A percentile compares a stretch with the other conserved stretches of the same genome.
Evolutionary conservation across 2,888 invertebrate genomes (phyloP).

Genomic region (Syrphus vitripennis): DNA sequence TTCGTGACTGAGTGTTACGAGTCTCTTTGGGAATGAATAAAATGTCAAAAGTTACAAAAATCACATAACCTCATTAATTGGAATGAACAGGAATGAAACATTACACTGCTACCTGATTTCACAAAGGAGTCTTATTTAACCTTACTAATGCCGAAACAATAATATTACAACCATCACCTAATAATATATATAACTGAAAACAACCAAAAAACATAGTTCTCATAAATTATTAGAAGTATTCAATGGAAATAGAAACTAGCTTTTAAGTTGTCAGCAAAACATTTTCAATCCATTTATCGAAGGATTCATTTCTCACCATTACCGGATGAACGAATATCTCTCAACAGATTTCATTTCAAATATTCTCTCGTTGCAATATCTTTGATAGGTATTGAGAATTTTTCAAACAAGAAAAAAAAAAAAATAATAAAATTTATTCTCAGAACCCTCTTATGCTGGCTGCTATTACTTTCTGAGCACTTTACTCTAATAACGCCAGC

Average conservation of each 20-base stretch:
- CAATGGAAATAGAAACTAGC: background rate
- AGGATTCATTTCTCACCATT: constrained; percentile 46
- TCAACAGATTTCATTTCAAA: constrained; percentile 42
- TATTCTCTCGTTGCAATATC: constrained; percentile 48
- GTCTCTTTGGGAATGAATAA: too few species aligned
- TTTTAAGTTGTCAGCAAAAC: constrained; percentile 23
- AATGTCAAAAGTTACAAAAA: too few species aligned
- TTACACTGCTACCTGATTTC: too few species aligned
- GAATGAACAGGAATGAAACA: too few species aligned
- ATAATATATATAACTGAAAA: background rate
- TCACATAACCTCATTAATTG: too few species aligned
- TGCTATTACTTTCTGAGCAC: constrained; percentile 37
- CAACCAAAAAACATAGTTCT: background rate
- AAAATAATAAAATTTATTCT: background rate
- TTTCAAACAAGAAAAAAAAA: background rate
- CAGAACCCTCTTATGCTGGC: background rate
- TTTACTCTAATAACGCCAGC: constrained; percentile 36
- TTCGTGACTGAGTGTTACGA: too few species aligned
- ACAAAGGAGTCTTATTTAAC: too few species aligned
- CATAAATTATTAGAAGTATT: background rate
- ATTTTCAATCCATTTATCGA: constrained; percentile 11
- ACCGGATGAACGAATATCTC: constrained; percentile 19
- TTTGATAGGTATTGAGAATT: background rate
- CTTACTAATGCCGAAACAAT: too few species aligned
- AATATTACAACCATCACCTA: too few species aligned